Percentiles rank a stretch among this genome's conserved stretches.
phyloP scores from a whole-genome alignment of 2,888 invertebrate species.

The Muschampia plurimacula region DNA sequence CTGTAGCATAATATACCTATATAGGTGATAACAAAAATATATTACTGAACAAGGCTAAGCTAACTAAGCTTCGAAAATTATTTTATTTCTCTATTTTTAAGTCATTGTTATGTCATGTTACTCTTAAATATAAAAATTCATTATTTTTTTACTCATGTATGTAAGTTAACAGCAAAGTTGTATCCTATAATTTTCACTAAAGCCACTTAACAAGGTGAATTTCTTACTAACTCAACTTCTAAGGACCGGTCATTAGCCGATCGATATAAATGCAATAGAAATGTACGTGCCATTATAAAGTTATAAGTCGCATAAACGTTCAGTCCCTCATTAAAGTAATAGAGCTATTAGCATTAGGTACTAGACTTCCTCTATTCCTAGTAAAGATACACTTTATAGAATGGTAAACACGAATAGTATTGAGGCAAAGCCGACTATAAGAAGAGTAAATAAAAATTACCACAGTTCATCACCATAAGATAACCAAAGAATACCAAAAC shows the following conservation, averaged over 20 bases:
- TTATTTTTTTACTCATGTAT: too few relatives aligned
- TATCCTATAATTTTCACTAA: background rate
- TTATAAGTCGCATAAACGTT: slow-evolving; percentile 57
- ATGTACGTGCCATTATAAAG: slow-evolving; percentile 52
- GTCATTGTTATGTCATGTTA: too few relatives aligned
- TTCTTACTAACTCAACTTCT: slow-evolving; percentile 17
- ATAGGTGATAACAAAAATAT: too few relatives aligned
- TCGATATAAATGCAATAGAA: slow-evolving; percentile 41
- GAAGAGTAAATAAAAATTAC: background rate
- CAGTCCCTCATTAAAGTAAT: slow-evolving; percentile 66
- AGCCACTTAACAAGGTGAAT: background rate
- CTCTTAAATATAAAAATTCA: too few relatives aligned
- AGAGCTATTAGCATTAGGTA: slow-evolving; percentile 63
- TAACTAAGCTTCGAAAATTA: too few relatives aligned
- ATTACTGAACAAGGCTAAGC: too few relatives aligned
- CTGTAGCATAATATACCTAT: too few relatives aligned
- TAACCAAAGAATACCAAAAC: too few relatives aligned
- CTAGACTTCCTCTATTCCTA: slow-evolving; percentile 33
- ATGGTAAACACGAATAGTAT: background rate
- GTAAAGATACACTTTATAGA: background rate
- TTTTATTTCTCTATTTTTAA: too few relatives aligned
- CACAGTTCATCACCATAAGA: too few relatives aligned
- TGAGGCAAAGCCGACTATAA: too few relatives aligned
- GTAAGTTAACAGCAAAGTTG: background rate
- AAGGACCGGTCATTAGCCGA: slow-evolving; percentile 30